These are phyloP conservation scores for Anser cygnoides DNA, from an alignment of 2,113 vertebrate species.

Conservation along the genomic window DNA sequence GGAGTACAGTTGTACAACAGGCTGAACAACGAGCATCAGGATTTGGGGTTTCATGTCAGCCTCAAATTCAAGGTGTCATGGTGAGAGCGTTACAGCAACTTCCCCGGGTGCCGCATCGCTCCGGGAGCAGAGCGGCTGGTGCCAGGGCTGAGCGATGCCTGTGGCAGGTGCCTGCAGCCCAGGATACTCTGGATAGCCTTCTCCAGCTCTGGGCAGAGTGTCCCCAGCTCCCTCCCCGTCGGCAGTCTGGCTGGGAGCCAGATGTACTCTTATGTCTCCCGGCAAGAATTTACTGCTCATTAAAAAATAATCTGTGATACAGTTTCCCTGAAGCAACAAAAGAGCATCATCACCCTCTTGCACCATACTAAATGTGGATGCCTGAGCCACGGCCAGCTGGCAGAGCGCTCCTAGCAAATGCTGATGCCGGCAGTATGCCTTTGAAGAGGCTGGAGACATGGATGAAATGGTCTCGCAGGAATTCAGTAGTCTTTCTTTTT, in stretches of 20 bases:
- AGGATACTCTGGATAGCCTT: neutral
- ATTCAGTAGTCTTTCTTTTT: neutral
- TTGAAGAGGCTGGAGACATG: constrained; percentile 52
- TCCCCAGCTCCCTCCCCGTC: neutral
- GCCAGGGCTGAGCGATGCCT: neutral
- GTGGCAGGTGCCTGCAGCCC: neutral
- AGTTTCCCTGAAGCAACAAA: constrained; percentile 48
- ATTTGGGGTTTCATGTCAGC: neutral
- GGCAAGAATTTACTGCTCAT: constrained; percentile 46
- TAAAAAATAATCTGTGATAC: constrained; percentile 52
- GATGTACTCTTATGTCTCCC: constrained; percentile 29
- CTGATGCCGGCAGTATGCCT: neutral
- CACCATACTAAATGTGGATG: neutral
- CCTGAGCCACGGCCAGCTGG: constrained; percentile 33
- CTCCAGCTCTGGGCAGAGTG: neutral
- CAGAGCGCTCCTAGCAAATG: neutral
- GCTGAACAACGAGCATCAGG: neutral
- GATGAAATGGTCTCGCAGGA: constrained; percentile 11
- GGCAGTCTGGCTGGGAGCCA: neutral
- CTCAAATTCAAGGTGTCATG: neutral
- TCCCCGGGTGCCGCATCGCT: neutral
- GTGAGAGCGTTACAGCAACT: neutral
- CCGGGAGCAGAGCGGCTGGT: neutral
- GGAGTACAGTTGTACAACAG: no score
- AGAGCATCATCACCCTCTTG: constrained; percentile 35